Base-by-base conservation (phyloP, 2,888 invertebrate genomes). In the Drosophila vallismaia region DNA sequence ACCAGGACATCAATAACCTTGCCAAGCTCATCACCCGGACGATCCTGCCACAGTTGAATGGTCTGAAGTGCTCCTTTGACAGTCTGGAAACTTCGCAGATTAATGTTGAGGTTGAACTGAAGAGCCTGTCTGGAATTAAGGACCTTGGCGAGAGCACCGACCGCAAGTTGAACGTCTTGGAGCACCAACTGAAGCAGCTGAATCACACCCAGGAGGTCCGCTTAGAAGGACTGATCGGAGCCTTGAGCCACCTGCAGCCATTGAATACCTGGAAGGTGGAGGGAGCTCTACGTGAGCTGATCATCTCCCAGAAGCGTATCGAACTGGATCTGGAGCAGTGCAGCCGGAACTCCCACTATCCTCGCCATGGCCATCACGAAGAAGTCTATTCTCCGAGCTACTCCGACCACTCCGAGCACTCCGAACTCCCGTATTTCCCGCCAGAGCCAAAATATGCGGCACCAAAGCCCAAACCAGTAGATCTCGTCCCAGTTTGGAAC, bases 281-380 rank as follows among this genome's bases (percentile, higher is more conserved):
- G 14, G 59, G 50, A n/a, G 78, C 66, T 2, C 44, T 81, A 4
- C 75, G 75, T 1, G 87, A 81, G 24, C 48, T 81, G 8, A 84
- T 86, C 4, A 59, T 80, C 9, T 81, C 87, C 1, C 81, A 81
- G 24, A 81, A 86, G 40, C 75, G 84, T 29, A 80, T 81, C 8
- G 87, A 81, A n/a, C 7, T 75, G 6, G 81, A 84, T 29, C 33
- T 86, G 40, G 77, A 86, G 26, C 31, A 62, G 4, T 79, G 84
- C 42, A 46, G 57, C 5, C 58, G 66, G 3, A 66, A 29, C 4
- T 40, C 56, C 0, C 38, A 46, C 9, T 2, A 51, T 8, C 3
- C 31, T 6, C 49, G 24, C 10, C 52, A 57, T 7, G 38, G 24
- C 1, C 52, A 45, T 4, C 31, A 54, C 4, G 51, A 40, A 3